Conservation (phyloP, 1,140 invertebrate genomes). For the Calephelis nemesis region DNA sequence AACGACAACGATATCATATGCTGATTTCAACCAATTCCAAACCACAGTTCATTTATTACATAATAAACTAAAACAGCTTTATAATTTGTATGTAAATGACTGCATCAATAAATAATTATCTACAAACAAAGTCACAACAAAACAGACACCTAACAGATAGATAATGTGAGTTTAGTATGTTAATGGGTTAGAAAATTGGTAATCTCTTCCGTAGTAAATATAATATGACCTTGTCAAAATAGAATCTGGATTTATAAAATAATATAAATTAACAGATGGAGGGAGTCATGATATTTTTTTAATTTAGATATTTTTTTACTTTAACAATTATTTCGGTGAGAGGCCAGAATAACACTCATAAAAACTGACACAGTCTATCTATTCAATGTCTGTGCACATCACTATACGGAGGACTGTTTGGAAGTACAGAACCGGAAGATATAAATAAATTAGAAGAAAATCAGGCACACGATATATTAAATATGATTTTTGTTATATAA, state of each 20-base stretch:
- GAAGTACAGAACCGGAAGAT: conserved; percentile 6
- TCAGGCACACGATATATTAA: not conserved
- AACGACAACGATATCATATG: not conserved
- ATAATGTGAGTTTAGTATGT: not conserved
- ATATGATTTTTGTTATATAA: no score
- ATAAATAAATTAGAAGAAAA: not conserved
- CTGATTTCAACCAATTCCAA: not conserved
- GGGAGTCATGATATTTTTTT: no score
- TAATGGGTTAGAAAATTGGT: no score
- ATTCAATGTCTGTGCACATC: conserved; percentile 6
- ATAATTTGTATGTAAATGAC: not conserved
- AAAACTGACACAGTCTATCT: not conserved
- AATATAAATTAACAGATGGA: no score
- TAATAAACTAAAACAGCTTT: not conserved
- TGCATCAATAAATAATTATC: conserved; percentile 7
- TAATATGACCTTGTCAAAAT: no score
- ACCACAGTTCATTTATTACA: not conserved
- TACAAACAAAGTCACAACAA: conserved; percentile 8
- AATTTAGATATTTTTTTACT: no score
- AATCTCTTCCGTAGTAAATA: no score
- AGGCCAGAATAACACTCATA: not conserved
- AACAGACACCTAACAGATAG: not conserved
- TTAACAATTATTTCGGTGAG: not conserved
- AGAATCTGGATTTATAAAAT: no score
- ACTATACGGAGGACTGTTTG: conserved; percentile 10